phyloP scores from a whole-genome alignment of 2,888 invertebrate species.

The Tholera decimalis region DNA sequence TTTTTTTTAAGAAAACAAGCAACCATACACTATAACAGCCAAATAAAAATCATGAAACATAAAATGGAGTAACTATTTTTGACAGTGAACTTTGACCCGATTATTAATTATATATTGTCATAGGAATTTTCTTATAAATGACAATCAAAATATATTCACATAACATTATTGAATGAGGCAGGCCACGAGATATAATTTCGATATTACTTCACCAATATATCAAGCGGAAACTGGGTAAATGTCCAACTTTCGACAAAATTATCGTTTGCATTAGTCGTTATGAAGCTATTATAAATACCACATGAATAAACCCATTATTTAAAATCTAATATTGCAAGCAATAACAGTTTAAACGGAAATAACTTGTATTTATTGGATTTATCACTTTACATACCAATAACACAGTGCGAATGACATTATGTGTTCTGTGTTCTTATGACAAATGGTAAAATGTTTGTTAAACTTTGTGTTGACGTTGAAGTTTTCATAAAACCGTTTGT shows the following conservation, averaged over 20 bases:
- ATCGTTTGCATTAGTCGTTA: constrained; percentile 64
- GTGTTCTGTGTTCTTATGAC: constrained; percentile 49
- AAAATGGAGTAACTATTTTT: too few relatives aligned
- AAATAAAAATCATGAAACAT: neutral
- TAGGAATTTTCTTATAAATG: constrained; percentile 4
- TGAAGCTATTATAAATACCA: constrained; percentile 68
- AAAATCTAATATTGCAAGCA: constrained; percentile 63
- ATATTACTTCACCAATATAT: constrained; percentile 49
- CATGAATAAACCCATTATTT: constrained; percentile 60
- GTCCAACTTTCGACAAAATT: constrained; percentile 61
- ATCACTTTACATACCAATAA: constrained; percentile 57
- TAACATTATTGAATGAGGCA: constrained; percentile 37
- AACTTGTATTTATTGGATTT: constrained; percentile 60
- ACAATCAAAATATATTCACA: constrained; percentile 44
- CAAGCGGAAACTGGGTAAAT: constrained; percentile 60
- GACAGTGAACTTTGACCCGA: neutral
- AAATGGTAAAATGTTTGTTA: constrained; percentile 36
- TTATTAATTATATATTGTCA: neutral
- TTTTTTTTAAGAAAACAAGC: neutral
- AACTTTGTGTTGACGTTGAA: constrained; percentile 30
- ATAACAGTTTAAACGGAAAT: constrained; percentile 65
- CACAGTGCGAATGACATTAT: constrained; percentile 47
- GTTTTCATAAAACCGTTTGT: constrained; percentile 15
- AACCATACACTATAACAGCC: neutral
- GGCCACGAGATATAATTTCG: constrained; percentile 38